These are phyloP conservation scores for Clitarchus hookeri DNA, from an alignment of 2,888 invertebrate species.

Conservation along the genomic window DNA sequence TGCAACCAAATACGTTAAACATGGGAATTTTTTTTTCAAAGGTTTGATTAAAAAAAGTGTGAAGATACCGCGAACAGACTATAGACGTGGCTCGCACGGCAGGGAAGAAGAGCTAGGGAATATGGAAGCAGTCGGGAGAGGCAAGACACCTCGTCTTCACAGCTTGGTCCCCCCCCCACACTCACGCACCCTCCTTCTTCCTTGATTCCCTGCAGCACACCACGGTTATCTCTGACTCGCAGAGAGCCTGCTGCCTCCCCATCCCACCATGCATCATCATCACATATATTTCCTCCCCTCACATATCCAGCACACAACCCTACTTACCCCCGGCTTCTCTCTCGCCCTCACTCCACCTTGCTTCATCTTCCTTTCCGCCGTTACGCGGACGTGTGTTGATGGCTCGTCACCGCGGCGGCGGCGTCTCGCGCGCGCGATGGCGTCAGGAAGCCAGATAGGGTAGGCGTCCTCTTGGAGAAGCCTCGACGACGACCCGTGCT, in stretches of 20 bases:
- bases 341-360: not conserved
- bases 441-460: not conserved
- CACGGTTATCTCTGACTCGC: not conserved
- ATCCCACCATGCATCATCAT: not conserved
- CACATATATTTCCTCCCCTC: slow-evolving; percentile 14
- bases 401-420: not conserved
- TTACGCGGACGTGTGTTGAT: slow-evolving; percentile 7
- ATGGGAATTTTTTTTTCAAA: too few species aligned
- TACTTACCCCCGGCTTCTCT: not conserved
- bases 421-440: slow-evolving; percentile 2
- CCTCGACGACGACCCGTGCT: not conserved
- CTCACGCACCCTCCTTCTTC: not conserved
- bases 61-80: too few species aligned
- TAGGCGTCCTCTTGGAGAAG: not conserved
- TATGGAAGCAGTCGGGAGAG: not conserved
- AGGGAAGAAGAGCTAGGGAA: not conserved
- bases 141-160: slow-evolving; percentile 9
- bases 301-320: slow-evolving; percentile 14
- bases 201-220: not conserved
- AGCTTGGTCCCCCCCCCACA: not conserved
- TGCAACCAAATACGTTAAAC: too few species aligned
- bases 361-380: not conserved
- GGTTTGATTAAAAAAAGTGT: too few species aligned
- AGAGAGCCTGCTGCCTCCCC: not conserved
- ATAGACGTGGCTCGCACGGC: too few species aligned